Percentiles rank a stretch among this genome's conserved stretches.
Evolutionary conservation across 2,888 invertebrate genomes (phyloP).

Genomic region (Arrhopalites spinosus): DNA sequence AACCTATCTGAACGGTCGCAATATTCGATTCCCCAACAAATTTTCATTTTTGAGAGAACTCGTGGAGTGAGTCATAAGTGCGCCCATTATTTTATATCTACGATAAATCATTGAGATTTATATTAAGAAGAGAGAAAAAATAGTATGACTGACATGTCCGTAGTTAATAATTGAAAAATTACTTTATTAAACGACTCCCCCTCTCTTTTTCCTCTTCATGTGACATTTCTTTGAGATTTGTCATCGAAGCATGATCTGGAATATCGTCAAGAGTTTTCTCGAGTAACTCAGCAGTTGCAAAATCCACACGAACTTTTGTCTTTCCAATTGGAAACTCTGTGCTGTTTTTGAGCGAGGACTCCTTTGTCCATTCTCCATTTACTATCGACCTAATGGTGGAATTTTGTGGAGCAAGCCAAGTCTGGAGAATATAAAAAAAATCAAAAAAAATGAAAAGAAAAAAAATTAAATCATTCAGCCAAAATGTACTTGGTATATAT

Average conservation of each 20-base stretch:
- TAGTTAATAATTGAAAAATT: conserved; percentile 3
- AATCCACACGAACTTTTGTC: background rate
- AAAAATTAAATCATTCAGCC: too few species aligned
- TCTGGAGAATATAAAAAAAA: conserved; percentile 23
- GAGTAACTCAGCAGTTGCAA: background rate
- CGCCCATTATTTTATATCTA: too few species aligned
- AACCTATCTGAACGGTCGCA: too few species aligned
- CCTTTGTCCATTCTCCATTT: conserved; percentile 24
- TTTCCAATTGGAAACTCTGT: background rate
- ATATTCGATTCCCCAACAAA: too few species aligned
- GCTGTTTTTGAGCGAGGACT: background rate
- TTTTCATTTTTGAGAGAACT: too few species aligned
- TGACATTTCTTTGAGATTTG: background rate
- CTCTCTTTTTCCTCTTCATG: background rate
- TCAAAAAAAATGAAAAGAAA: too few species aligned
- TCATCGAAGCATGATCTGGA: background rate
- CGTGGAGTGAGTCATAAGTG: too few species aligned
- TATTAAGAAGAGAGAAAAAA: too few species aligned
- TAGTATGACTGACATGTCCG: too few species aligned
- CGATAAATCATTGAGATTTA: too few species aligned
- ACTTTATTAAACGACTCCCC: conserved; percentile 4
- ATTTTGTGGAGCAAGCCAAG: conserved; percentile 25
- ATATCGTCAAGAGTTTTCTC: background rate
- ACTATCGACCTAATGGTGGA: conserved; percentile 19
- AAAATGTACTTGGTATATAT: too few species aligned